These are phyloP conservation scores for Pristis pectinata DNA, from an alignment of 2,797 vertebrate genomes.

Conservation along the genomic window DNA sequence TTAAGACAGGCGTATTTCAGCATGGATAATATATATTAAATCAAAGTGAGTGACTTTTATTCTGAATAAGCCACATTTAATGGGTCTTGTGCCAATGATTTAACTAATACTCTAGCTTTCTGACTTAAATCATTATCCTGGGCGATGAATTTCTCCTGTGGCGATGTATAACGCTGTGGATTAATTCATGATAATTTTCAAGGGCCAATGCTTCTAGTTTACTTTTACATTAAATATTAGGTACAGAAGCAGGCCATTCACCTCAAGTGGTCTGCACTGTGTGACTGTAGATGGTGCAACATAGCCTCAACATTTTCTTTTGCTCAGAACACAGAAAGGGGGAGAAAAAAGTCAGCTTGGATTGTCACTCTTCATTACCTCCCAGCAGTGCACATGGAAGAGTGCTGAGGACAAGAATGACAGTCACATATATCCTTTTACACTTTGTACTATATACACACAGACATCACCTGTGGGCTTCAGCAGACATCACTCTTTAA, in stretches of 20 bases:
- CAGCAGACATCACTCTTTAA: neutral
- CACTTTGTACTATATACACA: neutral
- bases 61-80: neutral
- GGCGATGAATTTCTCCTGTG: neutral
- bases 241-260: neutral
- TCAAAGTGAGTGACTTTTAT: neutral
- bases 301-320: neutral
- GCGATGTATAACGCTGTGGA: neutral
- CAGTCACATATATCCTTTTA: neutral
- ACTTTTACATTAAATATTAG: neutral
- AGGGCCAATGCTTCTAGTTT: neutral
- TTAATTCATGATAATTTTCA: neutral
- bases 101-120: neutral
- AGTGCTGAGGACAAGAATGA: neutral
- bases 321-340: neutral
- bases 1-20: neutral
- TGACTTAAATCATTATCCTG: neutral
- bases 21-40: neutral
- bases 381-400: neutral
- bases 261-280: neutral
- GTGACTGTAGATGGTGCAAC: neutral
- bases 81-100: neutral
- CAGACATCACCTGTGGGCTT: neutral
- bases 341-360: neutral
- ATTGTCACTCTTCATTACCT: neutral